Conservation (phyloP, 2,113 vertebrate species). For the Fregetta grallaria region DNA sequence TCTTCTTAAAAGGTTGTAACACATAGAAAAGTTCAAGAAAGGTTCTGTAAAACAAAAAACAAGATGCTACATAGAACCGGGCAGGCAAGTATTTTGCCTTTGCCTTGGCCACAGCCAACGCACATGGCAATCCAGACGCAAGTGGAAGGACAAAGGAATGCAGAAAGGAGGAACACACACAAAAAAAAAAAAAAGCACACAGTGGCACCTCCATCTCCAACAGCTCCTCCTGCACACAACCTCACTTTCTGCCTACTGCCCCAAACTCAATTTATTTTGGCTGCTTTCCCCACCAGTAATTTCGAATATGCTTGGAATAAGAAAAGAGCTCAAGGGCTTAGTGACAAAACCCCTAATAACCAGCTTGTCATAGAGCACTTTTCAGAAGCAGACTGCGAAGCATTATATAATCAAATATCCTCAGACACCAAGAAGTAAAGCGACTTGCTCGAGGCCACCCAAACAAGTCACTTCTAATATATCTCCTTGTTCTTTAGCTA, state of each 20-base stretch:
- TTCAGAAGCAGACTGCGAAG: neutral
- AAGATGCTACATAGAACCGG: neutral
- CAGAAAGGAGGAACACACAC: neutral
- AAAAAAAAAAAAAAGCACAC: neutral
- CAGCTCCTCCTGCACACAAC: neutral
- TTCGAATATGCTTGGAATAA: neutral
- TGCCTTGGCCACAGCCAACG: neutral
- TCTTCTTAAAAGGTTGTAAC: neutral
- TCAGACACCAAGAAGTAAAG: neutral
- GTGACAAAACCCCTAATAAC: neutral
- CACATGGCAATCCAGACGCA: fast-evolving
- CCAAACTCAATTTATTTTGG: neutral
- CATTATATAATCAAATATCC: neutral
- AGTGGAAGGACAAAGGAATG: neutral
- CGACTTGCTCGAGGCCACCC: neutral
- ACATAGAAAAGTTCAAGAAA: neutral
- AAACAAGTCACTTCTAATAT: neutral
- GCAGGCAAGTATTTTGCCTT: neutral
- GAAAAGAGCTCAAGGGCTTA: neutral
- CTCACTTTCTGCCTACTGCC: neutral
- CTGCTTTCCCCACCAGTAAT: neutral
- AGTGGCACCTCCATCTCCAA: neutral
- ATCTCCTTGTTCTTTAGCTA: neutral
- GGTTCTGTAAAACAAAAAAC: neutral
- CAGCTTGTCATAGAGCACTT: neutral